These are phyloP conservation scores for Coracopsis vasa DNA, from an alignment of 2,113 vertebrate genomes.

Conservation along the genomic window DNA sequence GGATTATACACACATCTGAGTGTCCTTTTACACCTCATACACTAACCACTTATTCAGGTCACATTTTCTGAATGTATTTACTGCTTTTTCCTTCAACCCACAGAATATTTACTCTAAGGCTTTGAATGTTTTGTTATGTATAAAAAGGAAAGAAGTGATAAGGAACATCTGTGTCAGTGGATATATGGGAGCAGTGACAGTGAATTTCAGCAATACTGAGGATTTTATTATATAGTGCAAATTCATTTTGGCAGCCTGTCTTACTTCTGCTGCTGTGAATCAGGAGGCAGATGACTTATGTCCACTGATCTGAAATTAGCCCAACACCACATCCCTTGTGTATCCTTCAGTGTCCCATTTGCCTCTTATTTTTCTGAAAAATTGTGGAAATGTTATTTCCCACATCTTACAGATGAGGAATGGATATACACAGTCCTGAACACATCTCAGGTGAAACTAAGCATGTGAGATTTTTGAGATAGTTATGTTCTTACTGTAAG, in stretches of 20 bases:
- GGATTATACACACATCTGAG: not conserved
- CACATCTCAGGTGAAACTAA: not conserved
- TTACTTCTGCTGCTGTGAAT: not conserved
- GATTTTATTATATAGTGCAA: constrained; percentile 33
- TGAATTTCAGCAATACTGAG: constrained; percentile 36
- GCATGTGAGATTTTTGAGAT: not conserved
- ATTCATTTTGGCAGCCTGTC: not conserved
- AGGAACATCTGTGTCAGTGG: constrained; percentile 33
- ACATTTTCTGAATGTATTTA: not conserved
- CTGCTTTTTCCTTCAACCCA: not conserved
- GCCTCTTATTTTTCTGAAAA: not conserved
- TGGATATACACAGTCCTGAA: not conserved
- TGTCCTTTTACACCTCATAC: not conserved
- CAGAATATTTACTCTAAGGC: not conserved
- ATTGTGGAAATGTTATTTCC: not conserved
- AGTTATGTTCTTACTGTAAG: not conserved
- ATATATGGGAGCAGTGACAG: constrained; percentile 17
- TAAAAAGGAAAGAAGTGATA: constrained; percentile 27
- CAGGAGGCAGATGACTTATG: not conserved
- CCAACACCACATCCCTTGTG: not conserved
- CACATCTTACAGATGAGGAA: not conserved
- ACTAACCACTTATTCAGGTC: not conserved
- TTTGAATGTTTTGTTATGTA: constrained; percentile 40
- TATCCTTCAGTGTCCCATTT: not conserved
- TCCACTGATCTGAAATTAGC: not conserved